phyloP scores from a whole-genome alignment of 2,888 invertebrate species.

The Microdon myrmicae region DNA sequence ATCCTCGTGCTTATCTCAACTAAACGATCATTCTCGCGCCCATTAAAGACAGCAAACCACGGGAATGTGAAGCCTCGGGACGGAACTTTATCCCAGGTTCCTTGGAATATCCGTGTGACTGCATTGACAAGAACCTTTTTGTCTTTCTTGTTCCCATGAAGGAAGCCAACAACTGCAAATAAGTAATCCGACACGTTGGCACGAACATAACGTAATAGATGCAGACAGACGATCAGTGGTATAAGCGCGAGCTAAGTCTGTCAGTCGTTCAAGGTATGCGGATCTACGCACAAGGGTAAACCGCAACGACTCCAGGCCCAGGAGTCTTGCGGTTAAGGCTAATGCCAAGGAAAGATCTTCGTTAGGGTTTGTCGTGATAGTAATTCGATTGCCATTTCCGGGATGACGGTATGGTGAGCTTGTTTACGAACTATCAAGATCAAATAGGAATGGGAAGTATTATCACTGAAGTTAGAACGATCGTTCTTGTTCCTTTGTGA shows the following conservation, averaged over 20 bases:
- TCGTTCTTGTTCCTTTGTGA: slow-evolving; percentile 27
- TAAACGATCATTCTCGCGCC: slow-evolving; percentile 41
- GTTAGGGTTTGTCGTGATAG: slow-evolving; percentile 31
- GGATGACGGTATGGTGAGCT: slow-evolving; percentile 38
- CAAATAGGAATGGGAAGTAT: slow-evolving; percentile 22
- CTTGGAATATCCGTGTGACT: neutral
- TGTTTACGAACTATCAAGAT: slow-evolving; percentile 37
- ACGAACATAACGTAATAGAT: slow-evolving; percentile 43
- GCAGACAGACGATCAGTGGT: slow-evolving; percentile 37
- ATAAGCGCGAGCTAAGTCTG: slow-evolving; percentile 28
- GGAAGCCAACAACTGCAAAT: slow-evolving; percentile 26
- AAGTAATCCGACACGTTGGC: slow-evolving; percentile 50
- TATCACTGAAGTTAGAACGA: neutral
- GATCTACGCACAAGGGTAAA: slow-evolving; percentile 43
- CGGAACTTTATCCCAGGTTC: slow-evolving; percentile 5
- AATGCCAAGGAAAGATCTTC: slow-evolving; percentile 7
- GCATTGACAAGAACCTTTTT: slow-evolving; percentile 45
- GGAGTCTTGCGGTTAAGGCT: slow-evolving; percentile 14
- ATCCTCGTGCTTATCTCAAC: slow-evolving; percentile 31
- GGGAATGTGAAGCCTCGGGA: slow-evolving; percentile 24
- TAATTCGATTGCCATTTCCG: slow-evolving; percentile 45
- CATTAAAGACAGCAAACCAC: slow-evolving; percentile 30
- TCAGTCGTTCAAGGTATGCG: neutral
- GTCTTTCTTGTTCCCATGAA: slow-evolving; percentile 26
- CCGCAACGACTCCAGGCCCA: slow-evolving; percentile 26